phyloP scores from a whole-genome alignment of 1,140 invertebrate species.

The Nylanderia fulva region DNA sequence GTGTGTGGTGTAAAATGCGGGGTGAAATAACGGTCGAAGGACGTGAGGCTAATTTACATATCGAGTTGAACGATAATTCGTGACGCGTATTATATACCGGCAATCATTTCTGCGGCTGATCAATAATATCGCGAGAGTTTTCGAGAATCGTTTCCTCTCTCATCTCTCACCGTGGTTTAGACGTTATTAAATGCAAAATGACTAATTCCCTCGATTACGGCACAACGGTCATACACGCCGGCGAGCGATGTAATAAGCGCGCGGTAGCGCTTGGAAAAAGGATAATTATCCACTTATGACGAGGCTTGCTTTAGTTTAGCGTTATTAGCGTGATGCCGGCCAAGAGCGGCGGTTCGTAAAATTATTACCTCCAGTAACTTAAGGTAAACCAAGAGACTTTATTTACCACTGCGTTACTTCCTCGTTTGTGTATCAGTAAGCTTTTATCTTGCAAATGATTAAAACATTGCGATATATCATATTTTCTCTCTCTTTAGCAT shows the following conservation, averaged over 20 bases:
- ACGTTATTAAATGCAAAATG: slow-evolving; percentile 74
- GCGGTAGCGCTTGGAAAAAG: slow-evolving; percentile 70
- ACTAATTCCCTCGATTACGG: slow-evolving; percentile 60
- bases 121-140: slow-evolving; percentile 56
- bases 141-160: slow-evolving; percentile 49
- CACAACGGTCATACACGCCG: slow-evolving; percentile 7
- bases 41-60: slow-evolving; percentile 37
- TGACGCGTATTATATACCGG: slow-evolving; percentile 40
- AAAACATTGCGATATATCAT: not conserved
- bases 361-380: slow-evolving; percentile 59
- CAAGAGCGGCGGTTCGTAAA: slow-evolving; percentile 54
- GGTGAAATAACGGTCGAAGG: slow-evolving; percentile 18
- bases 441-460: not conserved
- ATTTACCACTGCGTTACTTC: slow-evolving; percentile 47
- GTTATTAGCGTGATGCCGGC: slow-evolving; percentile 68
- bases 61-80: slow-evolving; percentile 43
- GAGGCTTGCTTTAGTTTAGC: slow-evolving; percentile 68
- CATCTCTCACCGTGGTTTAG: slow-evolving; percentile 23
- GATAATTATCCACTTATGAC: slow-evolving; percentile 81
- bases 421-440: slow-evolving; percentile 16
- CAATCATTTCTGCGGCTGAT: slow-evolving; percentile 50
- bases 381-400: slow-evolving; percentile 59
- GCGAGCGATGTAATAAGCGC: slow-evolving; percentile 76
- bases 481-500: not conserved
- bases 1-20: slow-evolving; percentile 5